A percentile compares a stretch with the other conserved stretches of the same genome.
phyloP scores from a whole-genome alignment of 2,113 vertebrate species.

The Zapornia atra region DNA sequence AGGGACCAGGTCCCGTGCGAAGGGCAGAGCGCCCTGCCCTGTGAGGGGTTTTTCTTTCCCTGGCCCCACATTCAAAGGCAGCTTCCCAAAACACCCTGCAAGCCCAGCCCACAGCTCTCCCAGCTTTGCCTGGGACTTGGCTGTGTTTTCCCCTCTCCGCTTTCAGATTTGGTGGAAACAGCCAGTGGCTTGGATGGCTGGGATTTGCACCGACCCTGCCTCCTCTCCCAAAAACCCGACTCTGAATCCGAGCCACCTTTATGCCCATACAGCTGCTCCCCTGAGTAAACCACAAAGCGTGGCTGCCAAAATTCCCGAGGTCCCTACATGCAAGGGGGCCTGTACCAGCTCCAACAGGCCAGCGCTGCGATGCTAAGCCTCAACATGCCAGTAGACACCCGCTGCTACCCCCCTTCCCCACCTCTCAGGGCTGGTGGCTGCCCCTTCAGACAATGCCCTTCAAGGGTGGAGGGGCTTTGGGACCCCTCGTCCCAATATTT shows the following conservation, averaged over 20 bases:
- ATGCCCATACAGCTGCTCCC: not conserved
- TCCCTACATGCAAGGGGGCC: not conserved
- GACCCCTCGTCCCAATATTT: not conserved
- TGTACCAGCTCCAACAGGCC: fast-evolving
- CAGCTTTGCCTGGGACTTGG: not conserved
- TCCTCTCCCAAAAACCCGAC: not conserved
- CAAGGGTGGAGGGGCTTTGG: not conserved
- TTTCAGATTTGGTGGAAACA: not conserved
- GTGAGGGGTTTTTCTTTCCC: not conserved
- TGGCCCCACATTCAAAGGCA: not conserved
- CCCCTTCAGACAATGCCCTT: not conserved
- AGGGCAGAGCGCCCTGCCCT: not conserved
- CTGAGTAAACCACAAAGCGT: not conserved
- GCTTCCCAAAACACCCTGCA: not conserved
- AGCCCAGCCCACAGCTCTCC: not conserved
- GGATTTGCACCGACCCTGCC: not conserved
- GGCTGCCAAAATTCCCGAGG: not conserved
- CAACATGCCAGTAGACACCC: not conserved
- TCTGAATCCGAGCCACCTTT: not conserved
- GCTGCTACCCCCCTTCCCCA: not conserved
- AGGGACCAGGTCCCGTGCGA: not conserved
- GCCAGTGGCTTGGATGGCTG: fast-evolving
- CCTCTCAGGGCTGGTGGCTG: not conserved
- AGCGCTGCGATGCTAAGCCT: not conserved
- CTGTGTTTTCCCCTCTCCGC: not conserved